Evolutionary conservation across 1,140 invertebrate genomes (phyloP).

Genomic region (Drosophila nannoptera): DNA sequence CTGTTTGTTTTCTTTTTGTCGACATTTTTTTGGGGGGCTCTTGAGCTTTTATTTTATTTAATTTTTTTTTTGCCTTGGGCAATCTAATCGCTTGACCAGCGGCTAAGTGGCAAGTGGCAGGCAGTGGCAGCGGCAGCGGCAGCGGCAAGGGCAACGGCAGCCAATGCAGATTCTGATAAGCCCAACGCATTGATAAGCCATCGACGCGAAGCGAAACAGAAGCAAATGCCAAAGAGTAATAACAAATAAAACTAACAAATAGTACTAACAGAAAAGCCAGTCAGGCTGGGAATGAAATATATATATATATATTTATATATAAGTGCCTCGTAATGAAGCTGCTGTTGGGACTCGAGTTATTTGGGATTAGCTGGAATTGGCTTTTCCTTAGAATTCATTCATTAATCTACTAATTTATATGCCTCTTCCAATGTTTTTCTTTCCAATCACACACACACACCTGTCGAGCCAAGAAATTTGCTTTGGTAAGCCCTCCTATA

Average conservation of each 20-base stretch:
- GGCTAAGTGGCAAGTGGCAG: slow-evolving; percentile 11
- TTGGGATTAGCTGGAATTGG: too few relatives aligned
- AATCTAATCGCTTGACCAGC: slow-evolving; percentile 37
- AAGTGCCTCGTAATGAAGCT: too few relatives aligned
- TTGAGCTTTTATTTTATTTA: neutral
- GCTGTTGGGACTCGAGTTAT: too few relatives aligned
- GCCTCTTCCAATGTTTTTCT: too few relatives aligned
- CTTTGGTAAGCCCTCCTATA: too few relatives aligned
- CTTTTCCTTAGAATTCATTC: too few relatives aligned
- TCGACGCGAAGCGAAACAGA: neutral
- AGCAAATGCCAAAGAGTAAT: neutral
- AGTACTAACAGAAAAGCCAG: too few relatives aligned
- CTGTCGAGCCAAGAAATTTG: too few relatives aligned
- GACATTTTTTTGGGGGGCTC: slow-evolving; percentile 2
- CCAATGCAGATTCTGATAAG: slow-evolving; percentile 40
- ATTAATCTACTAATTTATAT: too few relatives aligned
- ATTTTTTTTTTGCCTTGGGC: neutral
- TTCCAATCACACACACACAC: too few relatives aligned
- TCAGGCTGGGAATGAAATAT: too few relatives aligned
- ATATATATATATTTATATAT: too few relatives aligned
- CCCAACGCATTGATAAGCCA: slow-evolving; percentile 16
- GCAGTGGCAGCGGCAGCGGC: slow-evolving; percentile 10
- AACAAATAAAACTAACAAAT: neutral
- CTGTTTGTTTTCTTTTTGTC: neutral
- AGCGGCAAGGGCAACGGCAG: neutral